Base-by-base conservation (phyloP, 2,888 invertebrate species). In the Mongoloraphidia duomilia region DNA sequence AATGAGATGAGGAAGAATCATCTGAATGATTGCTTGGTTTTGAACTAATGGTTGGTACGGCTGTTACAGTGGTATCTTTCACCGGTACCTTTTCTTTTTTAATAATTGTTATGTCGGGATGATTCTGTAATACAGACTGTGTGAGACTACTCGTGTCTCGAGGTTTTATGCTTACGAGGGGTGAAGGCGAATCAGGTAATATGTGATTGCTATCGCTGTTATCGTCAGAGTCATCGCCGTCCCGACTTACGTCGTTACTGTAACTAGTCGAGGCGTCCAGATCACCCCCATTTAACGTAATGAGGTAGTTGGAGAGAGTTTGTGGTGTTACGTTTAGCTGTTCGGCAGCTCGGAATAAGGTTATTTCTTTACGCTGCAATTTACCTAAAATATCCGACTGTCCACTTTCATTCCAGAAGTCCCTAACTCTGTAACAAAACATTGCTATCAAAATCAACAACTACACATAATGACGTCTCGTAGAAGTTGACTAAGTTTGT, bases 391-490 rank as follows among this genome's bases (percentile, higher is more conserved):
- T 79, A 55, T 84, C 84, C 2, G 83, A 79, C 0, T 84, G 82
- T 0, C 82, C 83, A 56, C 84, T 83, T 57, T 84, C 82, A 50
- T 80, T 80, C 85, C 84, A 86, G 69, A 84, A 82, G 62, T 85
- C 84, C 49, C 84, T 67, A 52, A 76, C 75, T 66, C 76, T 77
- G 63, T 34, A 63, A 66, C 53, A 50, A 52, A 49, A 34, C 26
- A 6, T 3, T 26, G n/a, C 52, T 44, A 37, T 26, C 26, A 26
- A 26, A 26, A 26, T 26, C 26, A 6, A 26, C 26, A 26, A 50
- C 9, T 14, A 37, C 33, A 26, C 12, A 8, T 17, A 12, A 34
- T 34, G 33, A 36, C 26, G 37, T 26, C 26, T 44, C 34, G 8
- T 44, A 14, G 10, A 44, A 11, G 14, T n/a, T 9, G 36, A 41